Evolutionary conservation across 2,113 vertebrate species (phyloP).

Genomic region (Galbula dea): DNA sequence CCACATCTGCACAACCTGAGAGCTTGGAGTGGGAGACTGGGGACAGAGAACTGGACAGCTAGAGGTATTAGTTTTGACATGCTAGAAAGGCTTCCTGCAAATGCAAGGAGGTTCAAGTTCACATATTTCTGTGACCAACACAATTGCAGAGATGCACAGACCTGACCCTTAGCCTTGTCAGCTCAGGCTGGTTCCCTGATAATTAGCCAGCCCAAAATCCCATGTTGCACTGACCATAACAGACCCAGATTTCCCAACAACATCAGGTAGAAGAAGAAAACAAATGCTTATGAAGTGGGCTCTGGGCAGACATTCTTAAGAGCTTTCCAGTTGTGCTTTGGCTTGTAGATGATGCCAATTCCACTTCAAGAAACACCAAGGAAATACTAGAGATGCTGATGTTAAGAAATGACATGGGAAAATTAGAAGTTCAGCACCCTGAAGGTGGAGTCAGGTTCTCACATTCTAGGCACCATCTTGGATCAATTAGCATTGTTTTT

Average conservation of each 20-base stretch:
- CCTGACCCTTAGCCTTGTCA: background rate
- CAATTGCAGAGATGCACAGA: background rate
- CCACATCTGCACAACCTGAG: background rate
- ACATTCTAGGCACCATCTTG: background rate
- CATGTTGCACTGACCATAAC: too few relatives aligned
- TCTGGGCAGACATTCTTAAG: background rate
- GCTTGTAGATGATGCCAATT: background rate
- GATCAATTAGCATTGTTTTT: too few relatives aligned
- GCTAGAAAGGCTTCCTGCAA: background rate
- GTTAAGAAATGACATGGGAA: background rate
- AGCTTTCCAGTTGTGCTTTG: background rate
- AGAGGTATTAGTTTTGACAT: background rate
- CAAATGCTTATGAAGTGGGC: background rate
- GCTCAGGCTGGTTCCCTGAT: background rate
- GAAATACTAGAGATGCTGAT: background rate
- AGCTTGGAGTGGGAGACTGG: background rate
- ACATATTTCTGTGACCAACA: background rate
- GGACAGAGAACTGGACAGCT: background rate
- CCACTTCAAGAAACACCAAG: background rate
- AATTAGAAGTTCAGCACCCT: background rate
- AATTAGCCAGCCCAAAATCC: background rate
- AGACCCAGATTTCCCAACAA: background rate
- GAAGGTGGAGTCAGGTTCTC: background rate
- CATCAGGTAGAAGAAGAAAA: background rate
- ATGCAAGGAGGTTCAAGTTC: fast-evolving